phyloP scores from a whole-genome alignment of 2,797 vertebrate species.

The Sebastes nivosus region DNA sequence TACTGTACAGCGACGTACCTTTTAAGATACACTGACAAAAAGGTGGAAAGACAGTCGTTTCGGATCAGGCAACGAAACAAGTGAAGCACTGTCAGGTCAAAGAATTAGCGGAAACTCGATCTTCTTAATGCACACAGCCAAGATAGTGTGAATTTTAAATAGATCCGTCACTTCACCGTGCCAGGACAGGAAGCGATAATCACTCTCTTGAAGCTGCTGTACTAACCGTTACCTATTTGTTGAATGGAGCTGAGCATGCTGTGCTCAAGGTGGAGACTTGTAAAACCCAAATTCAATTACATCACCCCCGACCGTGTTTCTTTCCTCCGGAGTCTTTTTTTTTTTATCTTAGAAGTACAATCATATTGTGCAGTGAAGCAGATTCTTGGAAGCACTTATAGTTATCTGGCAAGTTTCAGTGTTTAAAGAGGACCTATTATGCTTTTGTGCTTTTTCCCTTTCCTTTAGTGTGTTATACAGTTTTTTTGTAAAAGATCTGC shows the following conservation, averaged over 20 bases:
- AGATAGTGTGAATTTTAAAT: conserved; percentile 42
- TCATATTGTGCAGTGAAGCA: neutral
- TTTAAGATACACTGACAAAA: conserved; percentile 2
- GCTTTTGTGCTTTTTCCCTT: neutral
- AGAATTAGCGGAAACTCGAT: conserved; percentile 11
- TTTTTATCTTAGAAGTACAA: neutral
- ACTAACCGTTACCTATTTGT: conserved; percentile 38
- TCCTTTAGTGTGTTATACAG: too few relatives aligned
- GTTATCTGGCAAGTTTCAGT: neutral
- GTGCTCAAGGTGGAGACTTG: conserved; percentile 51
- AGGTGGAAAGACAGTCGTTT: neutral
- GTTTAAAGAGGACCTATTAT: neutral
- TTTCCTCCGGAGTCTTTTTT: conserved; percentile 10
- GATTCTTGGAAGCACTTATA: neutral
- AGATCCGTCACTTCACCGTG: neutral
- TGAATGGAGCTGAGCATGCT: conserved; percentile 17
- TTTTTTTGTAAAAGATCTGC: too few relatives aligned
- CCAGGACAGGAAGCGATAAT: conserved; percentile 11
- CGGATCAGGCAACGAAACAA: conserved; percentile 6
- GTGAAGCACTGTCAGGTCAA: conserved; percentile 17
- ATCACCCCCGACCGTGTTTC: conserved; percentile 2
- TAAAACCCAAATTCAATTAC: conserved; percentile 49
- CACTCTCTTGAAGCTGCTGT: conserved; percentile 11
- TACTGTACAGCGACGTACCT: neutral
- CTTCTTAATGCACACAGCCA: neutral